Evolutionary conservation across 2,797 vertebrate species (phyloP), one percentile per base, ranked within the genome.

Genomic region (Menidia menidia): DNA sequence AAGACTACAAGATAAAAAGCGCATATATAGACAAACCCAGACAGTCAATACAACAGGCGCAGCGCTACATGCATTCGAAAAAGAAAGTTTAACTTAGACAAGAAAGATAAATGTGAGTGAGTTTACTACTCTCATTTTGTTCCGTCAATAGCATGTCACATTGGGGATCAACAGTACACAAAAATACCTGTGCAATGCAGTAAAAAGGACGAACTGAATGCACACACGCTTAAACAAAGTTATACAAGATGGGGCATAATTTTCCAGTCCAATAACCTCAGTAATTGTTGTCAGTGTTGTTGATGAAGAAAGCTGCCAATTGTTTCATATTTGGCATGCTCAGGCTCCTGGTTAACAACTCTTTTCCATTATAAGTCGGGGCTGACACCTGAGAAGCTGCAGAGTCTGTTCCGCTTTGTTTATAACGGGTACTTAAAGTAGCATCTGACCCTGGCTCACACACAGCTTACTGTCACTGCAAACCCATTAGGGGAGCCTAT

Each of bases 1-100:
- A 89, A 89, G 83, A 83, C 70, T 63, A 76, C 51, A 73, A 87
- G 86, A 90, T 88, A 84, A 90, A 88, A 89, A 7, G 80, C 42
- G 67, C 32, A 64, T 64, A 78, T 51, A 80, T 77, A 87, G 68
- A 83, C 62, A 85, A 84, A 87, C 82, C 82, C 32, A 63, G 56
- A 18, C 68, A 81, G 64, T 64, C 76, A 72, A 58, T 25, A 55
- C 64, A 71, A 73, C 54, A 75, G 19, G 65, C 75, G 69, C 65
- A 58, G 51, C 78, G 80, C 75, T 0, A 60, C 30, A 54, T n/a
- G 56, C 56, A 41, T 31, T 16, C 51, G 35, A 10, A 62, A 45
- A n/a, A 50, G 32, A 59, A 35, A 44, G 52, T 5, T 56, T 56
- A 78, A 72, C 71, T 51, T 66, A 65, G 70, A 57, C 58, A 77